Conservation (phyloP, 2,797 vertebrate species). For the Peromyscus melanophrys region DNA sequence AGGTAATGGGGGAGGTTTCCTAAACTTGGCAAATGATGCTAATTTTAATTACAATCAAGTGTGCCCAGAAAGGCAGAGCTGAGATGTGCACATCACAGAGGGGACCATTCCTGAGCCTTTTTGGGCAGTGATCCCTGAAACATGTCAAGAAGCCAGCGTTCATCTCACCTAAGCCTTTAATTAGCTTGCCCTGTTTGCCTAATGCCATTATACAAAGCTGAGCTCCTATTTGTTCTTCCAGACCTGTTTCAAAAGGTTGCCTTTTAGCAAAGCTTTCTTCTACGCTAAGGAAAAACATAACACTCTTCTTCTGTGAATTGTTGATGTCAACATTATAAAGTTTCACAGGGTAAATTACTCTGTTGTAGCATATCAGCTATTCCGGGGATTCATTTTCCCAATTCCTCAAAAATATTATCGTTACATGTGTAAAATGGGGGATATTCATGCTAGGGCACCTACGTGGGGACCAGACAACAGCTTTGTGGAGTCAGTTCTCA, state of each 20-base stretch:
- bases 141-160: background rate
- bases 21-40: conserved; percentile 67
- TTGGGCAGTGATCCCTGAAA: background rate
- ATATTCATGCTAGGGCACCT: too few species aligned
- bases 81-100: background rate
- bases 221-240: background rate
- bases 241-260: background rate
- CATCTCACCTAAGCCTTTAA: background rate
- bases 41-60: conserved; percentile 10
- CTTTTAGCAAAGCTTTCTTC: background rate
- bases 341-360: background rate
- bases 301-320: background rate
- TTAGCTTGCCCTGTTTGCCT: background rate
- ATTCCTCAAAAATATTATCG: background rate
- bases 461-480: too few species aligned
- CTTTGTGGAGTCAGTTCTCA: background rate
- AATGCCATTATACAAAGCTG: background rate
- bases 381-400: too few species aligned
- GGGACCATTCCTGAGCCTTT: background rate
- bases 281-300: background rate
- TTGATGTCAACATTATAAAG: background rate
- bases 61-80: conserved; percentile 16
- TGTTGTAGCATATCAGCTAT: background rate
- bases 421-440: background rate
- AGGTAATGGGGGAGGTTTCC: conserved; percentile 43